Conservation (phyloP, 2,888 invertebrate species). For the Xestia sexstrigata region DNA sequence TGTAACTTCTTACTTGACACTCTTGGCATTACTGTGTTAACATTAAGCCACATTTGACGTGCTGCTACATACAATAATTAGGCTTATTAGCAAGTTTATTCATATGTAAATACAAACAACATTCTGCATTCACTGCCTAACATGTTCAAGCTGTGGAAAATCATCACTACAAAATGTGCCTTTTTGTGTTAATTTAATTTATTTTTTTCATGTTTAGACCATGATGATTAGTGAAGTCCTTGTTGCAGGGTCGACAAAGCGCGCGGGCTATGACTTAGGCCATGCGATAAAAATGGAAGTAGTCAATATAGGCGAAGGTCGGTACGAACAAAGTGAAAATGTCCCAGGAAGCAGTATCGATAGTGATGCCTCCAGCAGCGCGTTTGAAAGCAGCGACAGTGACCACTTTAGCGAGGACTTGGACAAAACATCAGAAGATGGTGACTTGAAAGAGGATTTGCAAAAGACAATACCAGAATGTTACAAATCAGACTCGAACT, state of each 20-base stretch:
- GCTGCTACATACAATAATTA: constrained; percentile 77
- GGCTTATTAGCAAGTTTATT: constrained; percentile 80
- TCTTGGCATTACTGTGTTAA: constrained; percentile 78
- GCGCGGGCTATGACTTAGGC: constrained; percentile 86
- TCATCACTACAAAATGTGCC: constrained; percentile 81
- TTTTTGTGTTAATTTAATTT: constrained; percentile 60
- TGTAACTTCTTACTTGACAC: constrained; percentile 72
- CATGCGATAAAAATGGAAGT: constrained; percentile 88
- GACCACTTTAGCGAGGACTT: constrained; percentile 78
- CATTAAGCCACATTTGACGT: constrained; percentile 76
- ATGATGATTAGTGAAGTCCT: constrained; percentile 65
- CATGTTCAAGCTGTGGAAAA: constrained; percentile 86
- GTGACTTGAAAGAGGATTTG: constrained; percentile 85
- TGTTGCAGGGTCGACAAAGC: constrained; percentile 85
- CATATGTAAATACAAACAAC: constrained; percentile 76
- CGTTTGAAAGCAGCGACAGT: constrained; percentile 80
- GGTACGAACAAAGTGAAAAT: constrained; percentile 83
- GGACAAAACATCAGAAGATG: constrained; percentile 83
- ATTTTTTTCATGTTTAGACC: constrained; percentile 32
- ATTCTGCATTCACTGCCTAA: constrained; percentile 64
- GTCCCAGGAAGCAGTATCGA: constrained; percentile 82
- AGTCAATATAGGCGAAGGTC: constrained; percentile 83
- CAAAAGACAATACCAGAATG: constrained; percentile 87
- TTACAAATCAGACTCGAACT: constrained; percentile 87
- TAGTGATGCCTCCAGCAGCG: constrained; percentile 82